A percentile compares a stretch with the other conserved stretches of the same genome.
These are phyloP conservation scores for Poecilia picta DNA, from an alignment of 2,797 vertebrate genomes.

Conservation along the genomic window DNA sequence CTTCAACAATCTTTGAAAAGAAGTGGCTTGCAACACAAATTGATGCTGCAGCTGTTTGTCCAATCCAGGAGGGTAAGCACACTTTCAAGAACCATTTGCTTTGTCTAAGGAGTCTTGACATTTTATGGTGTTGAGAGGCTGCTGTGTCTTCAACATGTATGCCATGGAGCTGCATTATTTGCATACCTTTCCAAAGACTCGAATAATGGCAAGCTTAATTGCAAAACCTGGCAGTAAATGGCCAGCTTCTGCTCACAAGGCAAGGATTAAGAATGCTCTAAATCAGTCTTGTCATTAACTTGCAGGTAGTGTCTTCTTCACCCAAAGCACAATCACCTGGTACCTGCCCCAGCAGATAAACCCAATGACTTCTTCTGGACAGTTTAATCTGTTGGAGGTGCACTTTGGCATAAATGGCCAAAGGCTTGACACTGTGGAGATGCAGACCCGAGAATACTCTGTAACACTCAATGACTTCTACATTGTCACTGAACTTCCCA, in stretches of 20 bases:
- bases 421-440: conserved; percentile 64
- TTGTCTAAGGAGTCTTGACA: not conserved
- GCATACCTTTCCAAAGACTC: too few species aligned
- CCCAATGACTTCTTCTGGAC: conserved; percentile 63
- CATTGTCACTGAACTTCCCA: conserved; percentile 76
- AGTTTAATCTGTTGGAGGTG: conserved; percentile 68
- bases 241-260: not conserved
- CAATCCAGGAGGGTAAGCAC: conserved; percentile 58
- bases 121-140: too few species aligned
- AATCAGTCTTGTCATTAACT: not conserved
- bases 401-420: conserved; percentile 78
- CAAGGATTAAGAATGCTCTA: not conserved
- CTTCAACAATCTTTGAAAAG: conserved; percentile 75
- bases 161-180: not conserved
- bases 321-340: conserved; percentile 75
- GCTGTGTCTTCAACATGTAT: not conserved
- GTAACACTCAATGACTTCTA: conserved; percentile 51
- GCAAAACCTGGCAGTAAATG: not conserved
- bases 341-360: conserved; percentile 75
- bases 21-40: conserved; percentile 74
- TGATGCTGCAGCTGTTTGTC: conserved; percentile 78
- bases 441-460: conserved; percentile 68
- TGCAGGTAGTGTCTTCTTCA: conserved; percentile 77
- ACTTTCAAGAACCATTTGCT: not conserved
- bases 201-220: too few species aligned